Percentiles rank a stretch among this genome's conserved stretches.
phyloP scores from a whole-genome alignment of 2,797 vertebrate genomes.

The Sebastes steindachneri region DNA sequence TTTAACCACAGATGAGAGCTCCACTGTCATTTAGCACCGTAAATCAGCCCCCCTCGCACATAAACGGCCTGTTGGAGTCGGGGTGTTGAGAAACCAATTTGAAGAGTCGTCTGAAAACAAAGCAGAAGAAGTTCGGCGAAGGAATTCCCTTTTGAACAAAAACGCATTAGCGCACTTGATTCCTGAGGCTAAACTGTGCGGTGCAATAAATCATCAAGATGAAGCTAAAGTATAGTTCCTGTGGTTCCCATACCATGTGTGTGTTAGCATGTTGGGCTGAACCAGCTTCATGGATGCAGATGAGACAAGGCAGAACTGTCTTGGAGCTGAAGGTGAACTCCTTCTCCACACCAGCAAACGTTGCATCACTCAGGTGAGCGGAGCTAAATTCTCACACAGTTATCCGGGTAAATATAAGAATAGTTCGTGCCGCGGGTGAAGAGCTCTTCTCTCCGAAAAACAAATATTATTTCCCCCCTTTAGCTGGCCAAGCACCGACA shows the following conservation, averaged over 20 bases:
- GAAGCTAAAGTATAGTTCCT: constrained; percentile 25
- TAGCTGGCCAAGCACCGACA: constrained; percentile 60
- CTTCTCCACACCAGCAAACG: constrained; percentile 29
- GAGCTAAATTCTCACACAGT: constrained; percentile 33
- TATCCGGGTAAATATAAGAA: constrained; percentile 65
- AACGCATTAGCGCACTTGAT: constrained; percentile 40
- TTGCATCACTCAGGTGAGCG: constrained; percentile 27
- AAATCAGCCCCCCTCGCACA: constrained; percentile 66
- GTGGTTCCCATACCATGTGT: constrained; percentile 15
- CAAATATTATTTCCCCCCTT: constrained; percentile 69
- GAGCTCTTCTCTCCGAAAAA: constrained; percentile 48
- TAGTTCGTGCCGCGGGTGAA: constrained; percentile 42
- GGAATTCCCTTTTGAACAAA: constrained; percentile 56
- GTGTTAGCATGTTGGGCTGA: background rate
- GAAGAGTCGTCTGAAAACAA: constrained; percentile 33
- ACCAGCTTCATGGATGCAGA: constrained; percentile 1
- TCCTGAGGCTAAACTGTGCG: constrained; percentile 35
- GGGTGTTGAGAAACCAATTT: constrained; percentile 47
- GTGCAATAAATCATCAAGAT: constrained; percentile 39
- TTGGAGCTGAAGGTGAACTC: constrained; percentile 14
- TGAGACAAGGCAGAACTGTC: constrained; percentile 8
- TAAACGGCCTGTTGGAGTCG: constrained; percentile 29
- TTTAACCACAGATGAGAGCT: constrained; percentile 74
- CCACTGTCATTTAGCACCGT: constrained; percentile 71
- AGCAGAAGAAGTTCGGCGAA: constrained; percentile 18